A percentile compares a stretch with the other conserved stretches of the same genome.
Conservation (phyloP, 2,113 vertebrate species). For the Mormyrus lacerda region DNA sequence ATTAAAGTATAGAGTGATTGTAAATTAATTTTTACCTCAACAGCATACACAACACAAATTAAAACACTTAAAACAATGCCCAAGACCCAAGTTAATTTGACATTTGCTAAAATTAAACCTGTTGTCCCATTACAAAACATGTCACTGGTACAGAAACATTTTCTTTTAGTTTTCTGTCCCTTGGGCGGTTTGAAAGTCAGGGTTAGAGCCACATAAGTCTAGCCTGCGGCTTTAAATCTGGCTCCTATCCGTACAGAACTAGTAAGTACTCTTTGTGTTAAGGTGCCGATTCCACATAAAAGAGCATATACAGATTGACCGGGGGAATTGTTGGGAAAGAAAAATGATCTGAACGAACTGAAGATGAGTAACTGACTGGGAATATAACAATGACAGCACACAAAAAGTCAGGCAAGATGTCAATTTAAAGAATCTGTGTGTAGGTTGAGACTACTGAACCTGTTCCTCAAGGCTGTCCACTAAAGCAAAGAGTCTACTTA, state of each 20-base stretch:
- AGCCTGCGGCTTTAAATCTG: background rate
- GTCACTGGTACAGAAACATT: background rate
- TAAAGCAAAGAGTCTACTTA: slow-evolving; percentile 17
- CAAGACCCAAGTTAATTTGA: background rate
- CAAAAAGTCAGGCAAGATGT: background rate
- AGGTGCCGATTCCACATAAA: background rate
- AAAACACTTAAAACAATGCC: background rate
- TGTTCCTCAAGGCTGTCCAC: slow-evolving; percentile 11
- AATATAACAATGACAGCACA: background rate
- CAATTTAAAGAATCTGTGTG: background rate
- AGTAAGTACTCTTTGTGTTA: background rate
- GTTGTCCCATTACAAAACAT: background rate
- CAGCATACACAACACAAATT: background rate
- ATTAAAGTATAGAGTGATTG: background rate
- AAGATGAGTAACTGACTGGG: background rate
- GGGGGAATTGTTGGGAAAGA: background rate
- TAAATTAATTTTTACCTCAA: background rate
- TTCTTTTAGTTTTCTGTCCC: background rate
- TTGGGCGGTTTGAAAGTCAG: background rate
- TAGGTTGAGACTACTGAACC: background rate
- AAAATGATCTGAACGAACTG: background rate
- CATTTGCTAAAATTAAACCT: background rate
- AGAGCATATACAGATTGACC: background rate
- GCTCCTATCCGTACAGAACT: background rate
- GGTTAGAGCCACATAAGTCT: background rate